Evolutionary conservation across 2,888 invertebrate species (phyloP).

Genomic region (Ctena decussata): DNA sequence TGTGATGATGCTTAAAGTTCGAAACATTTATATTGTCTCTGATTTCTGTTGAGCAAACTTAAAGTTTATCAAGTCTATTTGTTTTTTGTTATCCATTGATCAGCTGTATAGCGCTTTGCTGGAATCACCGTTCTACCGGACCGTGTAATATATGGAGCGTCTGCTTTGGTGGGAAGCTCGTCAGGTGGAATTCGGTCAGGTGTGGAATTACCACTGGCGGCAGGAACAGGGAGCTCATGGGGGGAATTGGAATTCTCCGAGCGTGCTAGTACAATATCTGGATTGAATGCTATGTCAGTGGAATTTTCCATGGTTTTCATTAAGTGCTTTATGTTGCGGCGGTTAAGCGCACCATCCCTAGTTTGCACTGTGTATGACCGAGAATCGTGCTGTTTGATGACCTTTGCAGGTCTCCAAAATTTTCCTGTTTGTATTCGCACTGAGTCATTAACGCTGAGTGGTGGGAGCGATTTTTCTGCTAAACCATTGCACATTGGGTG

Average conservation of each 20-base stretch:
- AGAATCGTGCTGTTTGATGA: background rate
- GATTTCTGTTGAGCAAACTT: no score
- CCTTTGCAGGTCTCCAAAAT: background rate
- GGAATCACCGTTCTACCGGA: no score
- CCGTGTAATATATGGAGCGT: no score
- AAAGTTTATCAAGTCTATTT: background rate
- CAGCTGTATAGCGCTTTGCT: no score
- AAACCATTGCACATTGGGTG: background rate
- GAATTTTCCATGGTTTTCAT: background rate
- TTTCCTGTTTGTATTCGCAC: background rate
- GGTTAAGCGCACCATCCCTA: background rate
- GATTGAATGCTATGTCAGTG: background rate
- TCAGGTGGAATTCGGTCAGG: background rate
- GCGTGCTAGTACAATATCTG: background rate
- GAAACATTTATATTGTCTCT: no score
- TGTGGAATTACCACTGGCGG: background rate
- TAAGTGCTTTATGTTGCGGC: background rate
- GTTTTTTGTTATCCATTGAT: no score
- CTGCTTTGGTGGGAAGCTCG: no score
- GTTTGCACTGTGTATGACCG: background rate
- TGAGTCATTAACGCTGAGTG: background rate
- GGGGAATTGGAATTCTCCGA: background rate
- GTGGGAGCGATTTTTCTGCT: slow-evolving; percentile 8
- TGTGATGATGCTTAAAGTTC: background rate
- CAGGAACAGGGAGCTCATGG: background rate